phyloP scores from a whole-genome alignment of 2,797 vertebrate genomes.

The Pampus argenteus region DNA sequence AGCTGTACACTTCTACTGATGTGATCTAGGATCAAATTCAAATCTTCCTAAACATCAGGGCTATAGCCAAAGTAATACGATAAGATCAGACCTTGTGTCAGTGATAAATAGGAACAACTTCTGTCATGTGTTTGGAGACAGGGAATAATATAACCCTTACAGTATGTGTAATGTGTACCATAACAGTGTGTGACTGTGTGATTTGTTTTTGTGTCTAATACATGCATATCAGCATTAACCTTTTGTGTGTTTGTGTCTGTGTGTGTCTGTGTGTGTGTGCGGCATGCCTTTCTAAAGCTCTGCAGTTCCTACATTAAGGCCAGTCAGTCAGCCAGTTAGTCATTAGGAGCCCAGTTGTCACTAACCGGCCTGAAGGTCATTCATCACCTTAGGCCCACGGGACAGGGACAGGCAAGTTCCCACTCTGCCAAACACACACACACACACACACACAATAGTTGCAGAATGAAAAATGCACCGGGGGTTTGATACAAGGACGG shows the following conservation, averaged over 20 bases:
- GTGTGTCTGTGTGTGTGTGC: slow-evolving; percentile 18
- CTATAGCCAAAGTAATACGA: slow-evolving; percentile 55
- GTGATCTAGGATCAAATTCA: slow-evolving; percentile 55
- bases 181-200: slow-evolving; percentile 22
- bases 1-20: slow-evolving; percentile 47
- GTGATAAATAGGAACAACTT: slow-evolving; percentile 61
- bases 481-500: slow-evolving; percentile 24
- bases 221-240: slow-evolving; percentile 45
- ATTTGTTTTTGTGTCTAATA: slow-evolving; percentile 46
- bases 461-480: slow-evolving; percentile 31
- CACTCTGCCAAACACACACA: slow-evolving; percentile 30
- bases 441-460: slow-evolving; percentile 4
- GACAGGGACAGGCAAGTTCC: slow-evolving; percentile 54
- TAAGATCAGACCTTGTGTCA: slow-evolving; percentile 55
- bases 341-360: slow-evolving; percentile 72
- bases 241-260: slow-evolving; percentile 12
- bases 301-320: slow-evolving; percentile 54
- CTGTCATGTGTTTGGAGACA: slow-evolving; percentile 47
- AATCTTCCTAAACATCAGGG: slow-evolving; percentile 56
- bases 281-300: slow-evolving; percentile 36
- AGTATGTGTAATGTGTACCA: slow-evolving; percentile 38
- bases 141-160: slow-evolving; percentile 37
- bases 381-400: slow-evolving; percentile 65
- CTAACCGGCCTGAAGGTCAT: slow-evolving; percentile 59
- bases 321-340: slow-evolving; percentile 66